phyloP scores from a whole-genome alignment of 2,888 invertebrate species.

The Dryocosmus kuriphilus region DNA sequence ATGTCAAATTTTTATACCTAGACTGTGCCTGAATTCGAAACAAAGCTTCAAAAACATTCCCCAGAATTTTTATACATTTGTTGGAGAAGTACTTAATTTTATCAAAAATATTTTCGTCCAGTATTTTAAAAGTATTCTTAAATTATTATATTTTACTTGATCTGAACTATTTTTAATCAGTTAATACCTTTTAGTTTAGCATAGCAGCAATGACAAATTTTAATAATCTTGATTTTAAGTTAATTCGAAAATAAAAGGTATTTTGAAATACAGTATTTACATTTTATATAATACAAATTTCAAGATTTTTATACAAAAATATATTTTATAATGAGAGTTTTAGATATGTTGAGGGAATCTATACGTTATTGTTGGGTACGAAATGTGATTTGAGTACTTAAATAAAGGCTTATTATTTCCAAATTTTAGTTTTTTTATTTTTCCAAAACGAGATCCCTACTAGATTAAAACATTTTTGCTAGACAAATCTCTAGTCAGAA shows the following conservation, averaged over 20 bases:
- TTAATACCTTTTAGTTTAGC: too few relatives aligned
- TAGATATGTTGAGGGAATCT: conserved; percentile 8
- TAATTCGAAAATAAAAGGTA: too few relatives aligned
- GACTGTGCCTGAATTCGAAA: neutral
- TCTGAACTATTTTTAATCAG: neutral
- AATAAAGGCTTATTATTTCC: conserved; percentile 42
- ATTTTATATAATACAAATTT: too few relatives aligned
- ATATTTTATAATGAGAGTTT: neutral
- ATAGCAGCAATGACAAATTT: too few relatives aligned
- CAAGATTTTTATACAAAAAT: neutral
- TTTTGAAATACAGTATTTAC: too few relatives aligned
- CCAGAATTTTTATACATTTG: neutral
- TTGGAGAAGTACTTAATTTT: neutral
- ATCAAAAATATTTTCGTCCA: neutral
- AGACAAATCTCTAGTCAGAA: neutral
- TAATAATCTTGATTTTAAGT: too few relatives aligned
- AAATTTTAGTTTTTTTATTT: conserved; percentile 48
- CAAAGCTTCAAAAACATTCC: neutral
- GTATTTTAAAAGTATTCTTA: neutral
- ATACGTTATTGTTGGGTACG: neutral
- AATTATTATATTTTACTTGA: neutral
- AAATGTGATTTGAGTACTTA: conserved; percentile 22
- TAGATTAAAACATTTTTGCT: neutral
- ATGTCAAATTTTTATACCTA: neutral
- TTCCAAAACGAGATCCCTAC: conserved; percentile 40